Conservation (phyloP, 2,113 vertebrate genomes). For the Notarius lentiginosus region DNA sequence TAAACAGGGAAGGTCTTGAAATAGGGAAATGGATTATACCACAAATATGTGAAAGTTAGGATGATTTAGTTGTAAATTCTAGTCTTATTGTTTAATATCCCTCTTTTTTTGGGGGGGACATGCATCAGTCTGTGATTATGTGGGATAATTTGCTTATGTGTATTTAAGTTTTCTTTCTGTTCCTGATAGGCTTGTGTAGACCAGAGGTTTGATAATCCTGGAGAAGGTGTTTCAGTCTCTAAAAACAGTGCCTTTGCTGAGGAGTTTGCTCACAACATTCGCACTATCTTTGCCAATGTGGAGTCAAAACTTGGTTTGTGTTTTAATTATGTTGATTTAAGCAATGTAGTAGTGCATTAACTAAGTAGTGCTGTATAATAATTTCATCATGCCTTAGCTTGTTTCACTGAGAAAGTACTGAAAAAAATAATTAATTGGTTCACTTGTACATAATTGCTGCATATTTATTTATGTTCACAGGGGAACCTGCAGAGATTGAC, state of each 20-base stretch:
- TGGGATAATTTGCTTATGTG: background rate
- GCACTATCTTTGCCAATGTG: conserved; percentile 85
- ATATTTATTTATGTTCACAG: conserved; percentile 67
- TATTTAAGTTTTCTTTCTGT: background rate
- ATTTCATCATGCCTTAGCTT: background rate
- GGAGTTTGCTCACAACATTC: conserved; percentile 90
- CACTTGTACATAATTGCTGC: background rate
- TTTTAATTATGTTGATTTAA: background rate
- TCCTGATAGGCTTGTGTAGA: conserved; percentile 87
- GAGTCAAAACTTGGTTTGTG: conserved; percentile 90
- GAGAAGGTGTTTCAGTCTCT: conserved; percentile 84
- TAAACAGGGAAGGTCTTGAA: background rate
- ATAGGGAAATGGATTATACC: background rate
- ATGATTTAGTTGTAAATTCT: background rate
- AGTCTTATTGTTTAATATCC: background rate
- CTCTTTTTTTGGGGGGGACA: background rate
- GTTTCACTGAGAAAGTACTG: background rate
- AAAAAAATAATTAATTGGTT: background rate
- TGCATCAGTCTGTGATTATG: background rate
- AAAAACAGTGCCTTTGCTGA: conserved; percentile 95
- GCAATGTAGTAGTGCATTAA: background rate
- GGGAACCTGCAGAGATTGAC: conserved; percentile 95
- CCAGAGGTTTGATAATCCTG: conserved; percentile 90
- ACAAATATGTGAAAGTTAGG: background rate
- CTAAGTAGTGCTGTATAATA: background rate